Percentiles rank a stretch among this genome's conserved stretches.
Conservation (phyloP, 2,797 vertebrate species). For the Oreonectes daqikongensis region DNA sequence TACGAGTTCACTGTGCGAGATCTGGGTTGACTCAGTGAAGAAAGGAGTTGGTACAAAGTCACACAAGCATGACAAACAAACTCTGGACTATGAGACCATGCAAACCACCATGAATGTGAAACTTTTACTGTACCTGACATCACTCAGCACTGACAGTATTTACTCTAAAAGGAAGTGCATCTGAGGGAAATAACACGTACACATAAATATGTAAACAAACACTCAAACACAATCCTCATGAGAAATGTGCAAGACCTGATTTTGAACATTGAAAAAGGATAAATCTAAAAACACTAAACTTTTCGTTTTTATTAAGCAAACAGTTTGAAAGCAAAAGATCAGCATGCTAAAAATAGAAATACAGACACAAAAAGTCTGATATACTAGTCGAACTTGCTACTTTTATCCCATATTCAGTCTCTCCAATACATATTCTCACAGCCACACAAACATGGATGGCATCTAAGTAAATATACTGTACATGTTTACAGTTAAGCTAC, state of each 20-base stretch:
- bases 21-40: conserved; percentile 29
- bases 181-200: not conserved
- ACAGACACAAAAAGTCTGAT: not conserved
- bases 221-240: too few species aligned
- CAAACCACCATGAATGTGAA: conserved; percentile 21
- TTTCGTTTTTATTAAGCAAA: too few species aligned
- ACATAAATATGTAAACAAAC: conserved; percentile 32
- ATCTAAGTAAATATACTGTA: conserved; percentile 9
- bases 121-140: not conserved
- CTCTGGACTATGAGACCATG: conserved; percentile 16
- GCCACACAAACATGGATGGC: not conserved
- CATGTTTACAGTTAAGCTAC: conserved; percentile 46
- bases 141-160: conserved; percentile 16
- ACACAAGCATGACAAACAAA: conserved; percentile 18
- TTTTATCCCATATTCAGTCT: not conserved
- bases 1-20: conserved; percentile 27
- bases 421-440: conserved; percentile 12
- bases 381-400: not conserved
- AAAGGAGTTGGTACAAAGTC: not conserved
- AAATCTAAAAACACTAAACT: too few species aligned
- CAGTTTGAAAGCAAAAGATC: too few species aligned
- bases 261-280: too few species aligned
- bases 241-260: too few species aligned
- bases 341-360: too few species aligned
- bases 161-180: conserved; percentile 9